Conservation (phyloP, 2,888 invertebrate genomes). For the Aphidius colemani region DNA sequence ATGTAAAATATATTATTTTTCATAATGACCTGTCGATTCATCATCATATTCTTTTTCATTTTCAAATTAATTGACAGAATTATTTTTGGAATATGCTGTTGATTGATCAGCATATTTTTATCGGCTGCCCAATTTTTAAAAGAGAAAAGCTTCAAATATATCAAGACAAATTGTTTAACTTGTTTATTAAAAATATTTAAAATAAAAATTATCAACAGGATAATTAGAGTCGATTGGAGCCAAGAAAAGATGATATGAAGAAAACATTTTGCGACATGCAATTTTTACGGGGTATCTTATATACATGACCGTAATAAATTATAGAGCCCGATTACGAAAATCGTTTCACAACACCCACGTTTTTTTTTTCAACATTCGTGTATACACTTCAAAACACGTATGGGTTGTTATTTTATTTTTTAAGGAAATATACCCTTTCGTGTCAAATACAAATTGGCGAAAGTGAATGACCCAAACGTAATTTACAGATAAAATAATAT, state of each 20-base stretch:
- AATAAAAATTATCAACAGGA: conserved; percentile 6
- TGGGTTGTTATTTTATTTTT: neutral
- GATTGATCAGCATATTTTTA: too few relatives aligned
- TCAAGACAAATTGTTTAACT: too few relatives aligned
- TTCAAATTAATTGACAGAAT: neutral
- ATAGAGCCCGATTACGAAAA: conserved; percentile 44
- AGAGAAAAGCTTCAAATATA: too few relatives aligned
- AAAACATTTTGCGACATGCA: conserved; percentile 30
- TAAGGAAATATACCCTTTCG: conserved; percentile 27
- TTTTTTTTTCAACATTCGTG: conserved; percentile 7
- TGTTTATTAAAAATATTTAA: neutral
- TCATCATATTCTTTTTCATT: neutral
- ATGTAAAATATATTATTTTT: neutral
- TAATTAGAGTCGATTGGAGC: conserved; percentile 4
- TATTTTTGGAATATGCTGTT: neutral
- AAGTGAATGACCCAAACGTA: neutral
- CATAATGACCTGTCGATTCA: neutral
- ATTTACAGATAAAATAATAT: too few relatives aligned
- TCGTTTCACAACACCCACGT: conserved; percentile 46
- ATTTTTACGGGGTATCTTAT: conserved; percentile 43
- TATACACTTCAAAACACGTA: conserved; percentile 22
- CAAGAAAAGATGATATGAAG: conserved; percentile 24
- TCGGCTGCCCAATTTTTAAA: too few relatives aligned
- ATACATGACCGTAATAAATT: conserved; percentile 41
- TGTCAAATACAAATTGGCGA: conserved; percentile 36